A percentile compares a stretch with the other conserved stretches of the same genome.
Conservation (phyloP, 2,888 invertebrate species). For the Euproctis similis region DNA sequence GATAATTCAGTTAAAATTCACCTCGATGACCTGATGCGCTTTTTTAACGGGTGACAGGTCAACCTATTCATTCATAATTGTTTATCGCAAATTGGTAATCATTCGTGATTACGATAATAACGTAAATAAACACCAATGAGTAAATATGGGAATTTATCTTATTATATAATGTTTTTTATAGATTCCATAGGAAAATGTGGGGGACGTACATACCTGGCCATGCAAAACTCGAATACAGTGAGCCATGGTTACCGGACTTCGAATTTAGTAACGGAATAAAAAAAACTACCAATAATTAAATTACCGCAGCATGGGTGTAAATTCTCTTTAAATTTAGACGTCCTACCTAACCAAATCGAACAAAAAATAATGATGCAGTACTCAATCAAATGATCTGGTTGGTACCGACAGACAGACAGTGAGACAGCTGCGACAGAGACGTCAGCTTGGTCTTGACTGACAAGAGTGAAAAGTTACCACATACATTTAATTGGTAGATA, state of each 20-base stretch:
- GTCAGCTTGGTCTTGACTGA: too few species aligned
- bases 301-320: conserved; percentile 58
- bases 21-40: conserved; percentile 38
- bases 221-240: conserved; percentile 86
- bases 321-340: conserved; percentile 12
- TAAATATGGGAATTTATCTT: conserved; percentile 3
- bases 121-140: conserved; percentile 44
- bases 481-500: too few species aligned
- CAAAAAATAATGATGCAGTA: background rate
- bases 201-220: conserved; percentile 79
- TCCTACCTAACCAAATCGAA: background rate
- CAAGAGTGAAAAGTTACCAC: too few species aligned
- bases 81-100: conserved; percentile 33
- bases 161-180: conserved; percentile 3
- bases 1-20: conserved; percentile 18
- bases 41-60: conserved; percentile 40
- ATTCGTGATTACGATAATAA: conserved; percentile 33
- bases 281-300: conserved; percentile 36
- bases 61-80: conserved; percentile 45
- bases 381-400: too few species aligned
- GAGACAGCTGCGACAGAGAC: too few species aligned
- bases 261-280: conserved; percentile 34
- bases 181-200: conserved; percentile 27
- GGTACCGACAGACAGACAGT: too few species aligned
- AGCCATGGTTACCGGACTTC: conserved; percentile 79